Evolutionary conservation across 2,888 invertebrate genomes (phyloP).

Genomic region (Ormyrus pomaceus): DNA sequence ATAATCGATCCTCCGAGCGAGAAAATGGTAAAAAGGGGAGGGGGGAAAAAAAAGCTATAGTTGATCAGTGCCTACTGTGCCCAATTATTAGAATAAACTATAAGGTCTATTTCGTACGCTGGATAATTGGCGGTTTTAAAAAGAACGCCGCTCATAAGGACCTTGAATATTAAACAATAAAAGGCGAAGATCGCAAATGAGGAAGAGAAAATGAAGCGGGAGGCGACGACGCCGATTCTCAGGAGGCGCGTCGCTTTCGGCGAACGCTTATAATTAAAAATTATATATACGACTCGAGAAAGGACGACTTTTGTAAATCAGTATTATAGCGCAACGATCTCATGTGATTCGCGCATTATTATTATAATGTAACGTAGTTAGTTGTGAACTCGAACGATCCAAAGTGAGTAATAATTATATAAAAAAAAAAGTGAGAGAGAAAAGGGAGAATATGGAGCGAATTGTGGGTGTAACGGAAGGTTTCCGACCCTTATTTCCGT

Average conservation of each 20-base stretch:
- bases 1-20: not conserved
- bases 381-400: conserved; percentile 29
- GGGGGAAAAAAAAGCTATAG: conserved; percentile 13
- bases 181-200: not conserved
- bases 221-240: not conserved
- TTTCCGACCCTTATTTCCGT: conserved; percentile 50
- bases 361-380: conserved; percentile 44
- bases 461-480: conserved; percentile 62
- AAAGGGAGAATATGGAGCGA: conserved; percentile 3
- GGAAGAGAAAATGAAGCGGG: not conserved
- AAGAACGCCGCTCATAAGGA: not conserved
- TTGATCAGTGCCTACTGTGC: conserved; percentile 56
- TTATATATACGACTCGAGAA: conserved; percentile 28
- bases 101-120: conserved; percentile 46
- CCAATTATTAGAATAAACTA: conserved; percentile 50
- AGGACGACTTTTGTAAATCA: conserved; percentile 54
- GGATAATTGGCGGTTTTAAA: not conserved
- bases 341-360: conserved; percentile 52
- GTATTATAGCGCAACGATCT: conserved; percentile 51
- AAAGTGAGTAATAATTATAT: conserved; percentile 12
- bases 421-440: not conserved
- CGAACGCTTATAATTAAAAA: conserved; percentile 38
- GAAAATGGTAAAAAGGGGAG: not conserved
- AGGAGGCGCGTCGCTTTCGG: conserved; percentile 1
- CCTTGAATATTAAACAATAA: conserved; percentile 21